These are phyloP conservation scores for Quiscalus mexicanus DNA, from an alignment of 2,113 vertebrate genomes.

Conservation along the genomic window DNA sequence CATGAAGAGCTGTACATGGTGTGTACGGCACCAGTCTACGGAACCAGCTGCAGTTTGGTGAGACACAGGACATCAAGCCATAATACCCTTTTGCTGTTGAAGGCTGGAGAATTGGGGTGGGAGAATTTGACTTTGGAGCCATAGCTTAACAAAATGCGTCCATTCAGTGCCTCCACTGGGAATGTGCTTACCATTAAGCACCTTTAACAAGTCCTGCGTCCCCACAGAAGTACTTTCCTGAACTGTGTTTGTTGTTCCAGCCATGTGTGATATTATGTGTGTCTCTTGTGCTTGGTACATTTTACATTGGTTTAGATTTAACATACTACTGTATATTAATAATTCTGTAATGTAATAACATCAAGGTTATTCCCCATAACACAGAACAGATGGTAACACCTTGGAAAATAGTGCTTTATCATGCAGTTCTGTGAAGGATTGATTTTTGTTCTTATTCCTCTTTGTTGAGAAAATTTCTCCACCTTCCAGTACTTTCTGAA, in stretches of 20 bases:
- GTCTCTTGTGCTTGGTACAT: background rate
- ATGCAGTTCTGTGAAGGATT: background rate
- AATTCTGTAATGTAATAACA: slow-evolving; percentile 42
- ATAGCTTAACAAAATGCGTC: background rate
- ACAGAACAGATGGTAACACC: slow-evolving; percentile 12
- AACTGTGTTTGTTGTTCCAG: background rate
- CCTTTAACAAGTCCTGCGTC: background rate
- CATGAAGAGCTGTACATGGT: background rate
- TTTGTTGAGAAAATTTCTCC: background rate
- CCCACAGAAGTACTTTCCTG: background rate
- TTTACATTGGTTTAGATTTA: slow-evolving; percentile 12
- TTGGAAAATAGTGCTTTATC: background rate
- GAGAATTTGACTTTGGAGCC: background rate
- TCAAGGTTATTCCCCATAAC: background rate
- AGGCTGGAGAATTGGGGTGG: background rate
- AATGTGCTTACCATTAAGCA: background rate
- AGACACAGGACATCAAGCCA: background rate
- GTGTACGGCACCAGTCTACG: background rate
- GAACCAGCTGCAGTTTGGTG: background rate
- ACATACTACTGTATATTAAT: background rate
- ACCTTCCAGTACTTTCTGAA: background rate
- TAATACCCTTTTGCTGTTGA: background rate
- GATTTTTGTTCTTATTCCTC: background rate
- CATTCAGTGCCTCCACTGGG: background rate
- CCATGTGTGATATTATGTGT: accelerated